phyloP scores from a whole-genome alignment of 1,140 invertebrate genomes.

The Macrostomum lignano region DNA sequence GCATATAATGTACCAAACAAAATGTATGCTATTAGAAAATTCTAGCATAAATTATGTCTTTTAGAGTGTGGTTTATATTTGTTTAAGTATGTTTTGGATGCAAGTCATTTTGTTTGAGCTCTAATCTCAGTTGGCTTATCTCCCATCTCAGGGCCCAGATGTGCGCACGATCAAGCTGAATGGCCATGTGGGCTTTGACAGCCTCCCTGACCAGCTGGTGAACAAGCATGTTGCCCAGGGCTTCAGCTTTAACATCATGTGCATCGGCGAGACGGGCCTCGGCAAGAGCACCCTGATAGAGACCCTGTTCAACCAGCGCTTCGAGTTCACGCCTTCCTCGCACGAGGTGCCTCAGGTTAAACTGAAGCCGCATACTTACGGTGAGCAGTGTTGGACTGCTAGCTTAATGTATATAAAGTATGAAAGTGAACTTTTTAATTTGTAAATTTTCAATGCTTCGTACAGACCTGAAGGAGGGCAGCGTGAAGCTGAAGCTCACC shows the following conservation, averaged over 20 bases:
- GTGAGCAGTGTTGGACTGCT: slow-evolving; percentile 13
- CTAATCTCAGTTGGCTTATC: too few relatives aligned
- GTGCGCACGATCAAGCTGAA: slow-evolving; percentile 46
- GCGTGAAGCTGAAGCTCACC: slow-evolving; percentile 72
- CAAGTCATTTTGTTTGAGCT: too few relatives aligned
- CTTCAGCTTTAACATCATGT: slow-evolving; percentile 85
- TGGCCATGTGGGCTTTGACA: slow-evolving; percentile 93
- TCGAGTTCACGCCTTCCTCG: slow-evolving; percentile 62
- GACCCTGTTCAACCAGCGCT: slow-evolving; percentile 87
- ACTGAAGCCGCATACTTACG: slow-evolving; percentile 71
- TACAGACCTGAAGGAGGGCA: slow-evolving; percentile 83
- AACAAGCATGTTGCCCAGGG: slow-evolving; percentile 89
- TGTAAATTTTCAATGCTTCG: too few relatives aligned
- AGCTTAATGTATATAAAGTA: too few relatives aligned
- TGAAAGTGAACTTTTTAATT: too few relatives aligned
- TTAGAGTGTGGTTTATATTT: too few relatives aligned
- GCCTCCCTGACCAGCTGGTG: slow-evolving; percentile 82
- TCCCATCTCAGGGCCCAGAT: too few relatives aligned
- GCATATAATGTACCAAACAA: too few relatives aligned
- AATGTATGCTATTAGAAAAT: too few relatives aligned
- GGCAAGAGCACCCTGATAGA: slow-evolving; percentile 97
- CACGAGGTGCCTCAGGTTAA: slow-evolving; percentile 72
- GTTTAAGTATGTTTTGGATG: too few relatives aligned
- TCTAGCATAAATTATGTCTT: too few relatives aligned
- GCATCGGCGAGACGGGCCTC: slow-evolving; percentile 76